Evolutionary conservation across 2,797 vertebrate genomes (phyloP).

Genomic region (Chiroxiphia lanceolata): DNA sequence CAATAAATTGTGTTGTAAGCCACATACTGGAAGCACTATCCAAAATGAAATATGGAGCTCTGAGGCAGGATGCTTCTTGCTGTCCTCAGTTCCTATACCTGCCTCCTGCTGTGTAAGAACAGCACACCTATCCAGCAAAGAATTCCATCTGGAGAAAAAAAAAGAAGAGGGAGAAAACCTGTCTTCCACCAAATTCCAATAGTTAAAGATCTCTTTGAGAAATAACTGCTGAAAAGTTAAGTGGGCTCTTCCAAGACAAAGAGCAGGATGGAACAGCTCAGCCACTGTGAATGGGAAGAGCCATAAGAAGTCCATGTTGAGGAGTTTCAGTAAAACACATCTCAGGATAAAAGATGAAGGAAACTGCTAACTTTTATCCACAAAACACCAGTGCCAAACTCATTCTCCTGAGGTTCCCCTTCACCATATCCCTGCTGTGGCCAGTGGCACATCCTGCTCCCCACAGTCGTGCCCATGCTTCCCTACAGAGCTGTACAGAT

Average conservation of each 20-base stretch:
- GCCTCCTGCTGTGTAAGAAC: not conserved
- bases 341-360: not conserved
- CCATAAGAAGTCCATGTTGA: not conserved
- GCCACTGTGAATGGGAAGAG: not conserved
- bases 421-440: not conserved
- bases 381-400: not conserved
- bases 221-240: not conserved
- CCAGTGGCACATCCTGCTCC: not conserved
- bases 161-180: accelerated
- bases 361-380: not conserved
- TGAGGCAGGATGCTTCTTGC: not conserved
- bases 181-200: not conserved
- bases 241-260: not conserved
- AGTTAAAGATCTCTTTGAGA: not conserved
- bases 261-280: not conserved
- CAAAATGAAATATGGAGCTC: conserved; percentile 11
- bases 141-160: not conserved
- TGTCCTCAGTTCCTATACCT: not conserved
- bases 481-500: not conserved
- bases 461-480: not conserved
- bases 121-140: not conserved
- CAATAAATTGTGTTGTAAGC: conserved; percentile 61
- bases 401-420: not conserved
- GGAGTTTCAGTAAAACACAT: not conserved
- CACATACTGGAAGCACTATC: conserved; percentile 9